Percentiles rank a stretch among this genome's conserved stretches.
Conservation (phyloP, 2,797 vertebrate genomes). For the Takifugu rubripes region DNA sequence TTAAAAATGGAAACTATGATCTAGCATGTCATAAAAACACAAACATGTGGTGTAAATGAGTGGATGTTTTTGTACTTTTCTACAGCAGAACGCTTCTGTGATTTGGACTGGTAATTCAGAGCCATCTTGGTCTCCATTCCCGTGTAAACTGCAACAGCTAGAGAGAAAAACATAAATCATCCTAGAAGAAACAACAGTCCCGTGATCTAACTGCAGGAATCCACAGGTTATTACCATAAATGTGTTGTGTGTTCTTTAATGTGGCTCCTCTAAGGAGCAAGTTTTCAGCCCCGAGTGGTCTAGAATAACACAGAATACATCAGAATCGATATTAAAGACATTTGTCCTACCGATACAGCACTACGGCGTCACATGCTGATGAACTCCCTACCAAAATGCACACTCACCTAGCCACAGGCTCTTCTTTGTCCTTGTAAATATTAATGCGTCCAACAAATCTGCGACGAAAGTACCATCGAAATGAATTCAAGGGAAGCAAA, state of each 20-base stretch:
- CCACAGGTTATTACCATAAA: conserved; percentile 81
- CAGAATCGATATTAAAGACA: conserved; percentile 2
- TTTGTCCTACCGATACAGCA: not conserved
- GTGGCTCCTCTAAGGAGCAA: conserved; percentile 95
- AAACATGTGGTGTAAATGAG: not conserved
- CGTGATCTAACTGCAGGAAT: not conserved
- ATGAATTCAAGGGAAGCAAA: conserved; percentile 25
- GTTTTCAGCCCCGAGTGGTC: conserved; percentile 95
- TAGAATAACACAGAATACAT: conserved; percentile 54
- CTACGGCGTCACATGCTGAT: too few relatives aligned
- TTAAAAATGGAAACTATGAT: too few relatives aligned
- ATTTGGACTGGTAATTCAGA: conserved; percentile 98
- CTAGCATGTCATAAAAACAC: too few relatives aligned
- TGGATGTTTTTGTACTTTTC: conserved; percentile 84
- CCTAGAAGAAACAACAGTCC: not conserved
- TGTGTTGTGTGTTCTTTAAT: conserved; percentile 92
- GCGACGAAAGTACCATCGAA: conserved; percentile 37
- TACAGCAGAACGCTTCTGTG: conserved; percentile 96
- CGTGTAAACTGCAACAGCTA: conserved; percentile 95
- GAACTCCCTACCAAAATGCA: not conserved
- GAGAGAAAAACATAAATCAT: conserved; percentile 15
- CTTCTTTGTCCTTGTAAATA: conserved; percentile 89
- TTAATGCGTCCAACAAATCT: conserved; percentile 98
- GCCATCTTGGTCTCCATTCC: conserved; percentile 99
- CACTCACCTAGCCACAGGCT: conserved; percentile 87